Evolutionary conservation across 2,888 invertebrate genomes (phyloP), one percentile per base, ranked within the genome.

Genomic region (Octodonta nipae): DNA sequence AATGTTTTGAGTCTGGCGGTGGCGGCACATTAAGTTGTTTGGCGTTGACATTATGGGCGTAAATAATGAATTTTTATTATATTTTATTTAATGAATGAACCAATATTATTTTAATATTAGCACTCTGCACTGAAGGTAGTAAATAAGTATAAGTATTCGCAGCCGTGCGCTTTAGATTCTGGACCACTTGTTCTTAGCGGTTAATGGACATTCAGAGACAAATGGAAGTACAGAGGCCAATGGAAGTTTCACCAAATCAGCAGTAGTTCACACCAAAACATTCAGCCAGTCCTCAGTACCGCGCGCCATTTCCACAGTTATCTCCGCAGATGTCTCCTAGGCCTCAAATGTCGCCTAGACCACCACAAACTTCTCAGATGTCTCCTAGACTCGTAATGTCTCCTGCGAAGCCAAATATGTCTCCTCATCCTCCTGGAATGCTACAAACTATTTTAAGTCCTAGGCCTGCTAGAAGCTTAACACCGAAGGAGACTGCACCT

Each of bases 291-390:
- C 84, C 86, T 12, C 86, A 86, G 48, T 87, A 87, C 58, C 68
- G 86, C 36, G 82, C 87, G 24, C 78, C 85, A 4, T 87, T 84
- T 59, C 84, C 87, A 6, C 87, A 88, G 56, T 63, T 87, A 33
- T 87, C 87, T 12, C 87, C 87, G 10, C 87, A 87, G 63, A 84
- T 87, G 81, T 86, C 87, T 24, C 85, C 87, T 2, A 68, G 86
- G 48, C 77, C 77, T 20, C 86, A 86, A 58, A 83, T 86, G 75
- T 86, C 87, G 22, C 87, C 87, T 11, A 70, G 87, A 50, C 83
- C 83, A 30, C 74, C 83, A 30, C 75, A 73, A 42, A 70, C 86
- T 12, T 87, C 87, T 13, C 87, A 87, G 63, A 84, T 87, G 80
- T 86, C 87, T 28, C 85, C 87, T 2, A 68, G 86, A 49, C 77